Percentiles rank a stretch among this genome's conserved stretches.
phyloP scores from a whole-genome alignment of 2,113 vertebrate species.

The Grammomys dolichurus region DNA sequence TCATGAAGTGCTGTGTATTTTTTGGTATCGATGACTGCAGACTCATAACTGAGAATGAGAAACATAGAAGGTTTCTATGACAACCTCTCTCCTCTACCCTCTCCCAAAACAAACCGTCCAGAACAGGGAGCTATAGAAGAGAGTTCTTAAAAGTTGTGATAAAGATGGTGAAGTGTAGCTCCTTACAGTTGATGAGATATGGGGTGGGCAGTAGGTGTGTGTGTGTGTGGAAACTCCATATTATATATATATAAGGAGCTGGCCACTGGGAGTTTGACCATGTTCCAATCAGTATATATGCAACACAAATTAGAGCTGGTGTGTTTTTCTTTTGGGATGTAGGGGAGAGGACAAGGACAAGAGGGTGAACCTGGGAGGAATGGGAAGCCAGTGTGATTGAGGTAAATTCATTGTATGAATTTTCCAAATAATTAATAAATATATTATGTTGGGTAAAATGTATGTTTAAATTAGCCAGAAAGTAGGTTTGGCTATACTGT shows the following conservation, averaged over 20 bases:
- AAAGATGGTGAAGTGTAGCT: neutral
- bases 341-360: too few species aligned
- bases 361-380: too few species aligned
- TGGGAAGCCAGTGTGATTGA: too few species aligned
- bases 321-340: too few species aligned
- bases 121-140: neutral
- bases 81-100: too few species aligned
- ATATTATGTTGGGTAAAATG: neutral
- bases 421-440: too few species aligned
- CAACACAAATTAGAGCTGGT: too few species aligned
- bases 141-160: neutral
- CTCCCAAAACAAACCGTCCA: neutral
- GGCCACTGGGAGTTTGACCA: neutral
- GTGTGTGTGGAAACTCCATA: neutral
- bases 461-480: neutral
- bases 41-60: neutral
- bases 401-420: too few species aligned
- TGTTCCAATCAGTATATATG: neutral
- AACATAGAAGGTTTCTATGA: neutral
- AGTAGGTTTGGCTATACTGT: neutral
- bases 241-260: too few species aligned
- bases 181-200: neutral
- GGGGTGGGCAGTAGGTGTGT: too few species aligned
- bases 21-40: neutral
- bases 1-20: neutral